Percentiles rank a stretch among this genome's conserved stretches.
Conservation (phyloP, 2,797 vertebrate species). For the Zalophus californianus region DNA sequence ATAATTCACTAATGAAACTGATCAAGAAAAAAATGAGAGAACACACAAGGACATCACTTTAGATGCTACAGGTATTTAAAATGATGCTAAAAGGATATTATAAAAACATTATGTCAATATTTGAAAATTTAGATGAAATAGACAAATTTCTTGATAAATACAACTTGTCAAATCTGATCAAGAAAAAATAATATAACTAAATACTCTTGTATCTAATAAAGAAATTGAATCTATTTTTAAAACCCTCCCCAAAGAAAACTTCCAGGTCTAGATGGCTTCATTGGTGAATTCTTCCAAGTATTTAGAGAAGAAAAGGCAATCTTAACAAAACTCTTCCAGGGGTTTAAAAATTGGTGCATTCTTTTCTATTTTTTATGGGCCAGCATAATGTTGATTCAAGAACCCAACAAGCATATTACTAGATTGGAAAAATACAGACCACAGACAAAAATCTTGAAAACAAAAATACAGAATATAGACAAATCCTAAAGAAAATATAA, state of each 20-base stretch:
- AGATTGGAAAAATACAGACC: neutral
- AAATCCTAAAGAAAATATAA: neutral
- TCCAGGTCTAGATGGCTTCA: neutral
- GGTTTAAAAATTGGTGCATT: neutral
- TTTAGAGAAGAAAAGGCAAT: neutral
- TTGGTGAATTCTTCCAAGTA: neutral
- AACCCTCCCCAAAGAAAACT: neutral
- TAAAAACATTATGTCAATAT: neutral
- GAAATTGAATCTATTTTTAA: neutral
- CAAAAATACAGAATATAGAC: neutral
- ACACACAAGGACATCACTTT: neutral
- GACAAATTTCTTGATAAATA: conserved; percentile 13
- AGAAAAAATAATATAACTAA: neutral
- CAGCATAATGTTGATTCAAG: neutral
- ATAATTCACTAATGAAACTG: neutral
- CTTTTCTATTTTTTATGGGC: neutral
- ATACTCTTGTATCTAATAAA: neutral
- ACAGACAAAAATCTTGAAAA: neutral
- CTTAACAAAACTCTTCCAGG: neutral
- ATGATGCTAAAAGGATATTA: neutral
- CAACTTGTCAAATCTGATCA: neutral
- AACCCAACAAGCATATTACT: neutral
- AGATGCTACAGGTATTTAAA: neutral
- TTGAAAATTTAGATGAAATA: neutral
- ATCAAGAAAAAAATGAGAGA: neutral